Evolutionary conservation across 2,113 vertebrate genomes (phyloP).

Genomic region (Oncorhynchus kisutch): DNA sequence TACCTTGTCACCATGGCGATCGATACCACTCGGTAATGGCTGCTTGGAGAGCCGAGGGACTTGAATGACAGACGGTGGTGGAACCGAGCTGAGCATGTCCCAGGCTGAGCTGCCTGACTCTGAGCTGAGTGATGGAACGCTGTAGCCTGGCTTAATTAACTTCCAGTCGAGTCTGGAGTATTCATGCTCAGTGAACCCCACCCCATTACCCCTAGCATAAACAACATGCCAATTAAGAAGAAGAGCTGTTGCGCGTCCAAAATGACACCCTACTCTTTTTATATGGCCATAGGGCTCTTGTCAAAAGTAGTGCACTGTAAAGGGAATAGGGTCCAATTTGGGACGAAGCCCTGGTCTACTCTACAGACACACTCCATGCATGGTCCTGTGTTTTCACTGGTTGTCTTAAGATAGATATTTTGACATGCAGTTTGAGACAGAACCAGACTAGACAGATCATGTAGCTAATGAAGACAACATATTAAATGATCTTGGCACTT

Average conservation of each 20-base stretch:
- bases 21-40: slow-evolving; percentile 64
- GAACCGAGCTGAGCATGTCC: too few relatives aligned
- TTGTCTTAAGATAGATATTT: background rate
- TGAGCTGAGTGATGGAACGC: slow-evolving; percentile 61
- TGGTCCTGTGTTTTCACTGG: slow-evolving; percentile 37
- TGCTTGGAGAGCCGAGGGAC: slow-evolving; percentile 55
- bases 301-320: too few relatives aligned
- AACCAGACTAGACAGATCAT: background rate
- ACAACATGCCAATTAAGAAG: slow-evolving; percentile 54
- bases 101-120: background rate
- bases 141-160: slow-evolving; percentile 68
- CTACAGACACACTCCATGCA: background rate
- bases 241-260: background rate
- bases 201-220: slow-evolving; percentile 35
- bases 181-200: slow-evolving; percentile 40
- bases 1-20: slow-evolving; percentile 59
- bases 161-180: slow-evolving; percentile 61
- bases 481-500: slow-evolving; percentile 42
- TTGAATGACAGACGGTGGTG: slow-evolving; percentile 66
- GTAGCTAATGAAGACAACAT: slow-evolving; percentile 25
- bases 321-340: too few relatives aligned
- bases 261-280: too few relatives aligned
- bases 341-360: slow-evolving; percentile 5
- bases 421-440: background rate
- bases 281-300: too few relatives aligned